Conservation (phyloP, 92 coral and sea anemone species). For the Heteractis magnifica region DNA sequence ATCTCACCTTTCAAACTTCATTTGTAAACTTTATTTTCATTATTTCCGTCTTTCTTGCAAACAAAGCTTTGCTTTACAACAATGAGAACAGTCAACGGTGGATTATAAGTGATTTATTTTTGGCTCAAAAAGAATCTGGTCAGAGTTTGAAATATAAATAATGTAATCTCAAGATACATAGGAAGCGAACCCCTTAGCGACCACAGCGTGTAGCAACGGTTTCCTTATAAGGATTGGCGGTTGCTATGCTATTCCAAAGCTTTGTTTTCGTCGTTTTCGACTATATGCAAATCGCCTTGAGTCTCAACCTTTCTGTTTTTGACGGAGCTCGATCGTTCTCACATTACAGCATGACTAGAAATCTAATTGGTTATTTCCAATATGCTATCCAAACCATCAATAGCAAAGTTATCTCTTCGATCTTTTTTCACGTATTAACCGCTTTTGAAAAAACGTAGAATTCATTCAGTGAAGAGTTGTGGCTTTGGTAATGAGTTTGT, state of each 20-base stretch:
- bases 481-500: background rate
- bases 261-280: slow-evolving; percentile 17
- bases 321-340: background rate
- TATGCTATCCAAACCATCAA: background rate
- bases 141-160: background rate
- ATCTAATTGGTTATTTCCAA: slow-evolving; percentile 9
- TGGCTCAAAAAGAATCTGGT: background rate
- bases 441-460: slow-evolving; percentile 3
- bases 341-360: background rate
- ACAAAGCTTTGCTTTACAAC: background rate
- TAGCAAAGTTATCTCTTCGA: background rate
- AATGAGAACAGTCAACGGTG: background rate
- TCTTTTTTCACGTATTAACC: background rate
- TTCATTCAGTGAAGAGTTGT: background rate
- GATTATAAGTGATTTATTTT: background rate
- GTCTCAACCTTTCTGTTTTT: background rate
- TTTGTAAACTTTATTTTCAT: background rate
- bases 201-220: background rate
- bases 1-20: background rate
- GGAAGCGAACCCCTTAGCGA: background rate
- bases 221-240: slow-evolving; percentile 22
- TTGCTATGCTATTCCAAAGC: slow-evolving; percentile 15
- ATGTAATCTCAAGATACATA: background rate
- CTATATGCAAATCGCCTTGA: slow-evolving; percentile 21
- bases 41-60: background rate